A percentile compares a stretch with the other conserved stretches of the same genome.
Evolutionary conservation across 2,113 vertebrate genomes (phyloP).

Genomic region (Thamnophis sirtalis): DNA sequence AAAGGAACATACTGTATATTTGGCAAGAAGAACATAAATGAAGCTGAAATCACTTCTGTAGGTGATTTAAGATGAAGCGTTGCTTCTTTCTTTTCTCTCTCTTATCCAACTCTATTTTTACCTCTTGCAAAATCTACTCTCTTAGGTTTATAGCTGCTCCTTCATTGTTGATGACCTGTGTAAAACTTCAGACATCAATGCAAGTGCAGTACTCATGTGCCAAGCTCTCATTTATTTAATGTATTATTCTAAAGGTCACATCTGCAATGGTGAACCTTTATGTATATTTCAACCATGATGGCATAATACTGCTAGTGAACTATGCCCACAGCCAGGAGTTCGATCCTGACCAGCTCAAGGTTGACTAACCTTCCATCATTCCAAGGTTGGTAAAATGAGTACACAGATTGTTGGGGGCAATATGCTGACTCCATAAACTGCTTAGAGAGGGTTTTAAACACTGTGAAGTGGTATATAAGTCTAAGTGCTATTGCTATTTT

Average conservation of each 20-base stretch:
- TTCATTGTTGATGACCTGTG: not conserved
- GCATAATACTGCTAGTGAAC: too few relatives aligned
- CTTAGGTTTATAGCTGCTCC: not conserved
- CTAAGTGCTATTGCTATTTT: too few relatives aligned
- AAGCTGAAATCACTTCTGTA: not conserved
- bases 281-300: not conserved
- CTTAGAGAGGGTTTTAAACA: too few relatives aligned
- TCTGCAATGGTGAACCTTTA: conserved; percentile 29
- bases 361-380: too few relatives aligned
- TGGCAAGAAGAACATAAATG: not conserved
- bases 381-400: too few relatives aligned
- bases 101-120: not conserved
- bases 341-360: too few relatives aligned
- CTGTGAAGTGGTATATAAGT: too few relatives aligned
- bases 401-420: too few relatives aligned
- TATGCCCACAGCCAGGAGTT: too few relatives aligned
- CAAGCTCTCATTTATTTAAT: not conserved
- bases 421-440: too few relatives aligned
- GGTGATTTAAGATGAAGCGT: not conserved
- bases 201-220: accelerated
- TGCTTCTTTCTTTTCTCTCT: not conserved
- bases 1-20: not conserved
- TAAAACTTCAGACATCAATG: not conserved
- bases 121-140: not conserved
- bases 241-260: not conserved